These are phyloP conservation scores for Sylvietta virens DNA, from an alignment of 2,113 vertebrate genomes.

Conservation along the genomic window DNA sequence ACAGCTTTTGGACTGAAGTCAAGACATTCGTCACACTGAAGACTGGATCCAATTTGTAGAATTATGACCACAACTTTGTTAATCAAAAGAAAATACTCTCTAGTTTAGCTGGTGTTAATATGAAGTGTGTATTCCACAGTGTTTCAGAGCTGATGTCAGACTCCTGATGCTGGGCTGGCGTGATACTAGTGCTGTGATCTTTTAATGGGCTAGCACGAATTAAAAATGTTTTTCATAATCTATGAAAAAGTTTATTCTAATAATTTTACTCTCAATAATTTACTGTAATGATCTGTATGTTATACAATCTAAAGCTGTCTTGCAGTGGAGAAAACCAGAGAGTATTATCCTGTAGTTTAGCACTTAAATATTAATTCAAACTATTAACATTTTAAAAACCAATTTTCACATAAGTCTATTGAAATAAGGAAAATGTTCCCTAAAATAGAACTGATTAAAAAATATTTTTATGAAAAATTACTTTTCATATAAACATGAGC, in stretches of 20 bases:
- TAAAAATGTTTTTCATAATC: neutral
- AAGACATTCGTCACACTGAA: neutral
- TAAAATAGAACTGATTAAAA: neutral
- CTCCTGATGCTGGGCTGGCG: neutral
- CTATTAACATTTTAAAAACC: neutral
- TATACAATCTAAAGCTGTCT: neutral
- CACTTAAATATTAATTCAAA: constrained; percentile 6
- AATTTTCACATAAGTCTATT: neutral
- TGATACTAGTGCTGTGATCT: neutral
- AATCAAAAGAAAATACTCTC: neutral
- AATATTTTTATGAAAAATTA: constrained; percentile 14
- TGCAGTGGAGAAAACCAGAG: neutral
- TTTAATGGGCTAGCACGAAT: neutral
- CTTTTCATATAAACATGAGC: neutral
- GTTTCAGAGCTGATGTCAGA: neutral
- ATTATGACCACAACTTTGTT: neutral
- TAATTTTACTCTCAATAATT: neutral
- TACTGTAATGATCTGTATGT: neutral
- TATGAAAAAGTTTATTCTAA: neutral
- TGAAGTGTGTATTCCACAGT: neutral
- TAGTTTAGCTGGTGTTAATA: neutral
- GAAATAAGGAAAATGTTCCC: constrained; percentile 4
- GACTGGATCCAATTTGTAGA: neutral
- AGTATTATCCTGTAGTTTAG: neutral
- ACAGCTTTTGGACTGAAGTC: neutral